Conservation (phyloP, 2,113 vertebrate species). For the Cavia aperea region DNA sequence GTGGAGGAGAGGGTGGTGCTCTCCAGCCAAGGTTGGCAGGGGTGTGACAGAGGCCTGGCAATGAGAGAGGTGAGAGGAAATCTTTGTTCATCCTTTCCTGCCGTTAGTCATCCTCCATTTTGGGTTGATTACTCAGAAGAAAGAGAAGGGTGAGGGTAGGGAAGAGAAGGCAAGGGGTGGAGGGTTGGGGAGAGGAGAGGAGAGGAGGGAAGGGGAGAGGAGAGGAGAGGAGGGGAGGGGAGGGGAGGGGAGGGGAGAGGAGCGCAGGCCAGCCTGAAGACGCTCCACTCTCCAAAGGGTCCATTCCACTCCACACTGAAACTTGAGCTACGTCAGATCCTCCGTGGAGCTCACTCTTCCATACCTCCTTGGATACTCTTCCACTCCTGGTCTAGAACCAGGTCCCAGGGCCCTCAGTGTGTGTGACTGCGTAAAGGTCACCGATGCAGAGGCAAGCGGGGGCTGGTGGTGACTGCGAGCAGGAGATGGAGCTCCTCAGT, state of each 20-base stretch:
- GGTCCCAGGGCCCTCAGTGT: neutral
- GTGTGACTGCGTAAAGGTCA: neutral
- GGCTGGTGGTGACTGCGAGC: neutral
- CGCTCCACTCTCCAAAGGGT: neutral
- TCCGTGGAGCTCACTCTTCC: neutral
- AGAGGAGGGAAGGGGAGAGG: too few relatives aligned
- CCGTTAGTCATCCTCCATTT: rapidly evolving
- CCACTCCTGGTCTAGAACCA: neutral
- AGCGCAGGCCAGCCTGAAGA: neutral
- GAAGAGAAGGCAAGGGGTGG: too few relatives aligned
- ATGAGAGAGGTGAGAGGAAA: neutral
- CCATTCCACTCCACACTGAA: rapidly evolving
- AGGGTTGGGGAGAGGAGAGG: neutral
- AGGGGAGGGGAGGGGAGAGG: neutral
- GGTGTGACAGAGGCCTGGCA: neutral
- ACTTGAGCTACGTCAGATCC: rapidly evolving
- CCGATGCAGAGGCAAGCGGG: neutral
- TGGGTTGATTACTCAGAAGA: neutral
- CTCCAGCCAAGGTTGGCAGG: neutral
- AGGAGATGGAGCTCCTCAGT: neutral
- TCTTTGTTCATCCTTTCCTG: too few relatives aligned
- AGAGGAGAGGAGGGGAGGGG: rapidly evolving
- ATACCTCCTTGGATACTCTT: rapidly evolving
- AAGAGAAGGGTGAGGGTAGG: too few relatives aligned
- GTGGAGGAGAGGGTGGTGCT: neutral